These are phyloP conservation scores for Morbakka virulenta DNA, from an alignment of 30 jellyfish, hydroid and myxozoan species.

Conservation along the genomic window DNA sequence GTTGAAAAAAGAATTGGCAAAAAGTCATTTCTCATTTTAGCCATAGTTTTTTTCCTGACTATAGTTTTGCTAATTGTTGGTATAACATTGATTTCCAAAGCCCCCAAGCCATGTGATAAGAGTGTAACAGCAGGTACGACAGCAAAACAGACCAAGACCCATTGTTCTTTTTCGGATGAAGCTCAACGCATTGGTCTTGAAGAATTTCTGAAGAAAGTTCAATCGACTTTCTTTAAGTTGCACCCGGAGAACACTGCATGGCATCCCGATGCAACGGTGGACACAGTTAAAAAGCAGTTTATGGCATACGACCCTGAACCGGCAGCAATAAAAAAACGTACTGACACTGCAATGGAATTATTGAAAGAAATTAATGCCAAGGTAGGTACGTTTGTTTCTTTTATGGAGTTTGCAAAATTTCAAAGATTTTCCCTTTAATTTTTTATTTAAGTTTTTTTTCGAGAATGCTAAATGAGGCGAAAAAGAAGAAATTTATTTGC, in stretches of 20 bases:
- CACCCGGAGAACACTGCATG: conserved; percentile 87
- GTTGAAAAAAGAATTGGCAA: conserved; percentile 10
- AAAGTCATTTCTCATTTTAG: conserved; percentile 22
- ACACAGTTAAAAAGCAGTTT: conserved; percentile 36
- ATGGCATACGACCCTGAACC: conserved; percentile 84
- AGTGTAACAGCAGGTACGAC: conserved; percentile 6
- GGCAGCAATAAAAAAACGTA: conserved; percentile 66
- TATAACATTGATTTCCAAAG: conserved; percentile 59
- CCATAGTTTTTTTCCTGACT: conserved; percentile 32
- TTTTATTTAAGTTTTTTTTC: no score
- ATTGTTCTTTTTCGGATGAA: conserved; percentile 65
- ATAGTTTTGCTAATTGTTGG: conserved; percentile 72
- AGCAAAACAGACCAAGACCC: conserved; percentile 10
- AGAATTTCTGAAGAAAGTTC: conserved; percentile 62
- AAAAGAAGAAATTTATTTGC: no score
- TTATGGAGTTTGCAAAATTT: neutral
- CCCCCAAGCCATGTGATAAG: conserved; percentile 15
- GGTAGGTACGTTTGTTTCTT: conserved; percentile 28
- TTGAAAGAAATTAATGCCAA: conserved; percentile 56
- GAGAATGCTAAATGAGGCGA: no score
- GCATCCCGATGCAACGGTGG: conserved; percentile 62
- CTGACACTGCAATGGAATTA: conserved; percentile 64
- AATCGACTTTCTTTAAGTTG: conserved; percentile 26
- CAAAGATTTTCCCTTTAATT: no score
- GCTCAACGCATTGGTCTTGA: conserved; percentile 78